These are phyloP conservation scores for Lithobates pipiens DNA, from an alignment of 2,797 vertebrate genomes.

Conservation along the genomic window DNA sequence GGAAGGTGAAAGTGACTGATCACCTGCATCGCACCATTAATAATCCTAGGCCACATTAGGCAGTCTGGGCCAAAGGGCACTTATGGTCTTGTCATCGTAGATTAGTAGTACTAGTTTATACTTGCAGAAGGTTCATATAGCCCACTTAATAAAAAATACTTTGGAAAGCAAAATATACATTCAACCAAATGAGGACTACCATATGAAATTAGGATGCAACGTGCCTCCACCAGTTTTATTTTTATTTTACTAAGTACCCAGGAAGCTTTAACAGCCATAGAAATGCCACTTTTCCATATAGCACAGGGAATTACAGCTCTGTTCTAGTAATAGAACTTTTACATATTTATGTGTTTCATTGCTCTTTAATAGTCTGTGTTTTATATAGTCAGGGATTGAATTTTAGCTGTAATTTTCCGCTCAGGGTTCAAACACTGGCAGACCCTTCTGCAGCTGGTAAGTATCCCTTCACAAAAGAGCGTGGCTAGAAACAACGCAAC, in stretches of 20 bases:
- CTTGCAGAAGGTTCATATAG: background rate
- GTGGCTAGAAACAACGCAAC: background rate
- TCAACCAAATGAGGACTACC: background rate
- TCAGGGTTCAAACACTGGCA: background rate
- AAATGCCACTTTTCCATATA: background rate
- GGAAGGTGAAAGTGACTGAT: too few species aligned
- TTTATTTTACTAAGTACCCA: background rate
- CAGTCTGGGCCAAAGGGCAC: too few species aligned
- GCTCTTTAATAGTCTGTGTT: background rate
- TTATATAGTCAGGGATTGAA: background rate
- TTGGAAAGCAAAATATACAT: background rate
- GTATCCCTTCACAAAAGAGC: background rate
- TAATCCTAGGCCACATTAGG: too few species aligned
- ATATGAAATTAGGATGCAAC: background rate
- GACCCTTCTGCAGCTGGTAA: background rate
- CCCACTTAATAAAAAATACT: background rate
- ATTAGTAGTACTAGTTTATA: too few species aligned
- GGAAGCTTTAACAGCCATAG: background rate
- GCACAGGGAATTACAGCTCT: background rate
- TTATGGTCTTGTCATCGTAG: too few species aligned
- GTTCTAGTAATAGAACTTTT: background rate
- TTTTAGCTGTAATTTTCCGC: slow-evolving; percentile 1
- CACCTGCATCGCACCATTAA: too few species aligned
- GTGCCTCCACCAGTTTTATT: background rate
- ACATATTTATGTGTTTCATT: background rate